Percentiles rank a stretch among this genome's conserved stretches.
phyloP scores from a whole-genome alignment of 2,888 invertebrate genomes.

The Acronicta alni region DNA sequence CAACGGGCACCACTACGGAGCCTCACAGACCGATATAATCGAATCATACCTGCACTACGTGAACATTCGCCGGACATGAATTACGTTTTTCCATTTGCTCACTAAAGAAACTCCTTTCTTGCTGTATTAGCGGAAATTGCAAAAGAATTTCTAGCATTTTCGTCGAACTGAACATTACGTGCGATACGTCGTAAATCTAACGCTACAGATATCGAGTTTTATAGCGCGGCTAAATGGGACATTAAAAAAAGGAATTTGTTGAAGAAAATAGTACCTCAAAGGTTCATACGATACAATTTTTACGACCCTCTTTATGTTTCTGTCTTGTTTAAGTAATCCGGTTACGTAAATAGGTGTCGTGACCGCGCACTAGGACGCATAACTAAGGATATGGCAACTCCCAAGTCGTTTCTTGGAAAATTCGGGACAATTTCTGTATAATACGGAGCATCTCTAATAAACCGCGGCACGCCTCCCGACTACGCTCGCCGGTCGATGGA shows the following conservation, averaged over 20 bases:
- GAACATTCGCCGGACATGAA: slow-evolving; percentile 48
- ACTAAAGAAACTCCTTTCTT: slow-evolving; percentile 52
- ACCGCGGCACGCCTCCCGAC: slow-evolving; percentile 41
- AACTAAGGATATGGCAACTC: slow-evolving; percentile 14
- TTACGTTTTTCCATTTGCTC: slow-evolving; percentile 57
- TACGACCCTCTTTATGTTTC: slow-evolving; percentile 14
- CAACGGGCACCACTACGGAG: slow-evolving; percentile 18
- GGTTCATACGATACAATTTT: slow-evolving; percentile 21
- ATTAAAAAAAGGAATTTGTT: slow-evolving; percentile 51
- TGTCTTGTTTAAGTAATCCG: slow-evolving; percentile 42
- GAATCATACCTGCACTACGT: slow-evolving; percentile 57
- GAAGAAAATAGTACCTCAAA: slow-evolving; percentile 24
- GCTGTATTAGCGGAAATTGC: slow-evolving; percentile 56
- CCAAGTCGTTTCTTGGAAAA: slow-evolving; percentile 24
- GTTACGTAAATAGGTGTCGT: slow-evolving; percentile 42
- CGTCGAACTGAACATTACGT: slow-evolving; percentile 44
- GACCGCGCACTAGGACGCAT: slow-evolving; percentile 43
- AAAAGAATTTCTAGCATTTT: slow-evolving; percentile 59
- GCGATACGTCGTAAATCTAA: slow-evolving; percentile 59
- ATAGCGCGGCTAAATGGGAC: slow-evolving; percentile 54
- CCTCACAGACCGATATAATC: slow-evolving; percentile 49
- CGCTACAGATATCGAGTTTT: slow-evolving; percentile 57
- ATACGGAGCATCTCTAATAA: slow-evolving; percentile 40
- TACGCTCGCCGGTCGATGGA: slow-evolving; percentile 25
- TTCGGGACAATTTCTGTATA: slow-evolving; percentile 29